Conservation (phyloP, 2,113 vertebrate genomes). For the Peucedramus taeniatus region DNA sequence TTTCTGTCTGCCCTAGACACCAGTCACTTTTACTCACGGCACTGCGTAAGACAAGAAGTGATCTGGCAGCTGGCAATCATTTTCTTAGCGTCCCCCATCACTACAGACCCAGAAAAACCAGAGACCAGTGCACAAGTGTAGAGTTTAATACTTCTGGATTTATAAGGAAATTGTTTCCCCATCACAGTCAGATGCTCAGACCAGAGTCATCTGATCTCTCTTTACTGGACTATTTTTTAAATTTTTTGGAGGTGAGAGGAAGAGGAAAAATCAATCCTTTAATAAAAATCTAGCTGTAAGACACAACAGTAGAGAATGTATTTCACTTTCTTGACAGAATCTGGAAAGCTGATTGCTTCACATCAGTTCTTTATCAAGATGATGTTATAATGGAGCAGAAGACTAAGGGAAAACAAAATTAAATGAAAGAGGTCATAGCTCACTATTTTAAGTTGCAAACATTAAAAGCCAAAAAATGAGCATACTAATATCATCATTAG, state of each 20-base stretch:
- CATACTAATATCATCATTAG: background rate
- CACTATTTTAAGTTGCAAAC: background rate
- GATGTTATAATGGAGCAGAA: background rate
- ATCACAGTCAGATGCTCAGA: background rate
- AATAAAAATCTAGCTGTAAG: background rate
- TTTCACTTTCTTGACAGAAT: background rate
- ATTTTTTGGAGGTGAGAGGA: background rate
- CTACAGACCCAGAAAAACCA: background rate
- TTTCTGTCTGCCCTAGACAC: constrained; percentile 14
- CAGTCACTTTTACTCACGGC: background rate
- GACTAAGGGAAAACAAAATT: background rate
- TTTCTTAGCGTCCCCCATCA: background rate
- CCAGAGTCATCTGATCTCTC: background rate
- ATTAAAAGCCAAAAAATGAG: background rate
- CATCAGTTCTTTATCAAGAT: background rate
- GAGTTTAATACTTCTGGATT: background rate
- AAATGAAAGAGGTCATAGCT: background rate
- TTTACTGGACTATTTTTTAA: background rate
- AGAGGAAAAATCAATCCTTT: background rate
- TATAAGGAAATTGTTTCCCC: background rate
- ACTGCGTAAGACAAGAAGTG: background rate
- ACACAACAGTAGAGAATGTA: background rate
- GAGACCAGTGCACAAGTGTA: background rate
- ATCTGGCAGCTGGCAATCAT: background rate
- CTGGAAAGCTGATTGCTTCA: background rate